A percentile compares a stretch with the other conserved stretches of the same genome.
Evolutionary conservation across 2,113 vertebrate genomes (phyloP).

Genomic region (Coturnix japonica): DNA sequence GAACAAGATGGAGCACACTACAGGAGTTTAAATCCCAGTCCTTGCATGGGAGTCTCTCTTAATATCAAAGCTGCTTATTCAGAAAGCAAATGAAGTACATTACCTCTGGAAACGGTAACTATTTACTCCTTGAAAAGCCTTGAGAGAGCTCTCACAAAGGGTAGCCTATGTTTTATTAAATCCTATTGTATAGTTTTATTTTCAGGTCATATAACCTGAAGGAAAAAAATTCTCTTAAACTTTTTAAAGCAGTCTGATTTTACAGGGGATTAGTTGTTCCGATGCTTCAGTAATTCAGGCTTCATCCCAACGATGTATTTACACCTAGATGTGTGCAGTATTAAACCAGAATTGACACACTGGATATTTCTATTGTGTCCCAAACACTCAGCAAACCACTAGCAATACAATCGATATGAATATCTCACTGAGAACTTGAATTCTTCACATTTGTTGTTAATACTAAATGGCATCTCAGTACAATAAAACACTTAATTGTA

Average conservation of each 20-base stretch:
- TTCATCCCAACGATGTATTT: background rate
- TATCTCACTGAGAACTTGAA: background rate
- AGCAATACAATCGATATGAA: background rate
- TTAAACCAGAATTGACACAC: constrained; percentile 4
- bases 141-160: constrained; percentile 38
- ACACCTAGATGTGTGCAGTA: constrained; percentile 26
- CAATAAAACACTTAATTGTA: background rate
- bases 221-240: constrained; percentile 44
- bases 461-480: background rate
- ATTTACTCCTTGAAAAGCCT: constrained; percentile 65
- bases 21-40: constrained; percentile 42
- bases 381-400: background rate
- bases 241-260: constrained; percentile 39
- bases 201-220: constrained; percentile 63
- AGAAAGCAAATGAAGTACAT: constrained; percentile 67
- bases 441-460: constrained; percentile 6
- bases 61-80: constrained; percentile 54
- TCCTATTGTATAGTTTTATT: constrained; percentile 54
- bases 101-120: constrained; percentile 66
- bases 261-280: constrained; percentile 27
- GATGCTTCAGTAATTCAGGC: constrained; percentile 58
- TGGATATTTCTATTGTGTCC: background rate
- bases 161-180: constrained; percentile 69
- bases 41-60: constrained; percentile 25
- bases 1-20: constrained; percentile 8